Conservation (phyloP, 2,888 invertebrate species). For the Pristionchus exspectatus region DNA sequence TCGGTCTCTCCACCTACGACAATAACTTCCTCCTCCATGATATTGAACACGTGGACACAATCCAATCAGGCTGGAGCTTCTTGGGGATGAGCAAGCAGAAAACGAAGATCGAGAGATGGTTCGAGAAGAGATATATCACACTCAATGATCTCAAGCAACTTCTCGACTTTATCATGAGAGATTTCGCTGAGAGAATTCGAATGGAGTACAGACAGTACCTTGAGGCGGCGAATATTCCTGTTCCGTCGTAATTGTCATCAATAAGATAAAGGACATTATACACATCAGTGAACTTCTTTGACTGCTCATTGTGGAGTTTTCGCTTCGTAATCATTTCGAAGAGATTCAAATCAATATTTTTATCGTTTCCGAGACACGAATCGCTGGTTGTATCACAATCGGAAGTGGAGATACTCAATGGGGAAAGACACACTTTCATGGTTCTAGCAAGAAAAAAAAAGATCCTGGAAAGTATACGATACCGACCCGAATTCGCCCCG, state of each 20-base stretch:
- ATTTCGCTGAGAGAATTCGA: slow-evolving; percentile 54
- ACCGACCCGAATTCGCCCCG: neutral
- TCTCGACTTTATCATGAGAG: slow-evolving; percentile 54
- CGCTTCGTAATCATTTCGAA: neutral
- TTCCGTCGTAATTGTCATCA: neutral
- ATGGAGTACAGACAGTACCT: slow-evolving; percentile 55
- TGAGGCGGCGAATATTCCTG: slow-evolving; percentile 50
- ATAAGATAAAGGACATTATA: neutral
- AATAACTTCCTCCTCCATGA: slow-evolving; percentile 48
- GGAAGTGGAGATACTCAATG: neutral
- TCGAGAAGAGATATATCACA: slow-evolving; percentile 54
- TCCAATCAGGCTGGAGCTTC: slow-evolving; percentile 49
- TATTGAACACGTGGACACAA: slow-evolving; percentile 42
- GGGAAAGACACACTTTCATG: neutral
- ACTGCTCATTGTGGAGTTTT: neutral
- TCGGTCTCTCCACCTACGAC: slow-evolving; percentile 55
- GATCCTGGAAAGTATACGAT: neutral
- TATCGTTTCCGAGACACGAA: slow-evolving; percentile 34
- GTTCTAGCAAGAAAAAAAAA: neutral
- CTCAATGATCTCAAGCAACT: slow-evolving; percentile 55
- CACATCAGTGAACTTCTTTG: neutral
- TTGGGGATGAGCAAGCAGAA: slow-evolving; percentile 33
- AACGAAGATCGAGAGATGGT: slow-evolving; percentile 51
- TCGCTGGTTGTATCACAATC: neutral
- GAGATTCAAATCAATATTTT: neutral